Evolutionary conservation across 2,113 vertebrate genomes (phyloP).

Genomic region (Balaeniceps rex): DNA sequence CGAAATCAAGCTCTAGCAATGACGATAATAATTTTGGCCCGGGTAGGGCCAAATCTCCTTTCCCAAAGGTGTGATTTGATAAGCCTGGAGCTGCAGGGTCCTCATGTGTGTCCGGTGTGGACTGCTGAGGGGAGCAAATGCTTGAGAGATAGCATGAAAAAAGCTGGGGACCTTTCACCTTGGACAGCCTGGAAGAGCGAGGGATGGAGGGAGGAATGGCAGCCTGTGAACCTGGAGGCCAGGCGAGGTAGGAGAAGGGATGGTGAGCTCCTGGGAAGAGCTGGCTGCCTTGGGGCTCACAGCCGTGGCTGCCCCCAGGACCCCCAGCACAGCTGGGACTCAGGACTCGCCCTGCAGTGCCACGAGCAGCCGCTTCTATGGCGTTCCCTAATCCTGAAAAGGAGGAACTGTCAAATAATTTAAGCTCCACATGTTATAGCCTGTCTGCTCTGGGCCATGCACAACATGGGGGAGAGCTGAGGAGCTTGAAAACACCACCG

Average conservation of each 20-base stretch:
- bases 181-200: not conserved
- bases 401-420: not conserved
- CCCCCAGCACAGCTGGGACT: not conserved
- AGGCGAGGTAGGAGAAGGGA: not conserved
- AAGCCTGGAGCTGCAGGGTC: not conserved
- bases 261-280: not conserved
- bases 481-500: not conserved
- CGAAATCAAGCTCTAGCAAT: not conserved
- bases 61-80: not conserved
- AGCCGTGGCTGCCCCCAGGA: not conserved
- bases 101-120: not conserved
- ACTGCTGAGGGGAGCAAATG: not conserved
- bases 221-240: not conserved
- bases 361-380: not conserved
- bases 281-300: not conserved
- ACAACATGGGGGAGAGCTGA: not conserved
- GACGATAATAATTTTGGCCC: not conserved
- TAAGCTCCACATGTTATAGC: not conserved
- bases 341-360: not conserved
- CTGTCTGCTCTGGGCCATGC: not conserved
- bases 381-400: not conserved
- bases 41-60: not conserved
- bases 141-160: not conserved
- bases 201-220: not conserved
- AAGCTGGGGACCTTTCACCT: not conserved